Base-by-base conservation (phyloP, 2,113 vertebrate genomes). In the Zonotrichia leucophrys region DNA sequence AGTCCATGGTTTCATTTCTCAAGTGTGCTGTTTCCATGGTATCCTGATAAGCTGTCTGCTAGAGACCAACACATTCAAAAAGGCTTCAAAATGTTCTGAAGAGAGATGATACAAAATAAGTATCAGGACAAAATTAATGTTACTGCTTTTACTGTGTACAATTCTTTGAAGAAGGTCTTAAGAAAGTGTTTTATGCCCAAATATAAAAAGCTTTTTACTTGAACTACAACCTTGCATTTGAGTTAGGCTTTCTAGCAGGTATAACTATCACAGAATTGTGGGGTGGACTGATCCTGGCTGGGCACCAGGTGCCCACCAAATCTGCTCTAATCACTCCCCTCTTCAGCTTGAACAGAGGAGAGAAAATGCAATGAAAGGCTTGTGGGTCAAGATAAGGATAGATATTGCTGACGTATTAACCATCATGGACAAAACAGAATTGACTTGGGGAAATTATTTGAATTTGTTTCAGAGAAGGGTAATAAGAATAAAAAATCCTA, bases 361-460 rank as follows among this genome's bases (percentile, higher is more conserved):
- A 62, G 17, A 41, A 76, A 69, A 55, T 47, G 25, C 1, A 47
- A 12, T 47, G 11, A 31, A 62, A 55, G 21, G 12, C 25, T 69
- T 53, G 31, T 31, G 17, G 14, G 12, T 69, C 5, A 8, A 62
- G 39, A 27, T 47, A 53, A 55, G 55, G 8, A 47, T 24, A 55
- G 12, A 9, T 37, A 41, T 53, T 20, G 12, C 13, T 58, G 30
- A 14, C 3, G 1, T 16, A 12, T 60, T 75, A 41, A 22, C n/a
- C 0, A 0, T 62, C 12, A 7, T 1, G 4, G n/a, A 27, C 46
- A 56, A 77, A 90, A 44, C 11, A 58, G 42, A 56, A 35, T 69
- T 62, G 6, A 53, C 39, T 83, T 2, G 1, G 19, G 30, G 23
- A 56, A 78, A 49, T 49, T 11, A 30, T 25, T 3, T 74, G 17